Percentiles rank a stretch among this genome's conserved stretches.
Evolutionary conservation across 1,140 invertebrate genomes (phyloP).

Genomic region (Penaeus vannamei): DNA sequence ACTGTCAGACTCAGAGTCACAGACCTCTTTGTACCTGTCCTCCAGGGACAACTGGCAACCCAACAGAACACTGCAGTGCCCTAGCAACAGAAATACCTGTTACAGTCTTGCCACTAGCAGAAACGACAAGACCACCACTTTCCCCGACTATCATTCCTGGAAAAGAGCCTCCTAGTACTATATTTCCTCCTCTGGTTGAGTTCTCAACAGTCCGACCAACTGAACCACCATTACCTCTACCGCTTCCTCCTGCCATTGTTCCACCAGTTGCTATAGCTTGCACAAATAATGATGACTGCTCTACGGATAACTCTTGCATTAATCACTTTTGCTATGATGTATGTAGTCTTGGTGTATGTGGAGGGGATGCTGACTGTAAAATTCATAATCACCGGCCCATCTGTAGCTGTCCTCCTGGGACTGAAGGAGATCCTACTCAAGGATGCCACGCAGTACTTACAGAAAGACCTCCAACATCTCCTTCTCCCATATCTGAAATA

Average conservation of each 20-base stretch:
- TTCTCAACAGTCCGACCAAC: constrained; percentile 23
- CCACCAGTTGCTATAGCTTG: constrained; percentile 54
- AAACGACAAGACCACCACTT: background rate
- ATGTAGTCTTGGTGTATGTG: constrained; percentile 50
- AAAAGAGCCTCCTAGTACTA: constrained; percentile 16
- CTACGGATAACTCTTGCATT: constrained; percentile 45
- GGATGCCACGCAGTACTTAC: constrained; percentile 2
- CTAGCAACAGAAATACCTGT: constrained; percentile 72
- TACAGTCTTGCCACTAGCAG: constrained; percentile 26
- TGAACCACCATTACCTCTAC: background rate
- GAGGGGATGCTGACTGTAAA: constrained; percentile 36
- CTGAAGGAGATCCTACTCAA: constrained; percentile 37
- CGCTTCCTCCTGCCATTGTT: constrained; percentile 29
- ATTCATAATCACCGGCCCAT: constrained; percentile 34
- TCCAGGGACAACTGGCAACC: constrained; percentile 77
- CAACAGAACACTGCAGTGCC: constrained; percentile 41
- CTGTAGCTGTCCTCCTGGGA: constrained; percentile 50
- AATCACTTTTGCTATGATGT: constrained; percentile 53
- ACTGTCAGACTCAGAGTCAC: constrained; percentile 85
- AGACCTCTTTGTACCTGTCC: constrained; percentile 86
- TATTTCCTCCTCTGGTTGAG: constrained; percentile 40
- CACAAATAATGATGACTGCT: constrained; percentile 77
- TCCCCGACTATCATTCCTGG: constrained; percentile 31
- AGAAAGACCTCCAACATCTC: constrained; percentile 28
- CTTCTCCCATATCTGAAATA: constrained; percentile 47